Evolutionary conservation across 2,113 vertebrate genomes (phyloP).

Genomic region (Eulemur macaco): DNA sequence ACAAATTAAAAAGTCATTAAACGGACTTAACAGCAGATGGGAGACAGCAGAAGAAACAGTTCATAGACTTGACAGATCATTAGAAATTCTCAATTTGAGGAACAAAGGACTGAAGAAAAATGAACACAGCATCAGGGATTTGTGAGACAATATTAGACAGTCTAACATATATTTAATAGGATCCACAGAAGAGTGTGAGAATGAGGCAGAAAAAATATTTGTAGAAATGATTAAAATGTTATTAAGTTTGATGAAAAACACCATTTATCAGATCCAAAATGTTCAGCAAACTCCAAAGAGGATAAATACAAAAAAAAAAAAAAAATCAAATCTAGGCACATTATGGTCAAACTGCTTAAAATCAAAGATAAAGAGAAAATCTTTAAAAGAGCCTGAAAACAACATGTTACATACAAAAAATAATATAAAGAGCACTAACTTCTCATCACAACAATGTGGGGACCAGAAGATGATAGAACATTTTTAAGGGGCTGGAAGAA

Average conservation of each 20-base stretch:
- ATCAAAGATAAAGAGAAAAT: constrained; percentile 3
- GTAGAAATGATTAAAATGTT: background rate
- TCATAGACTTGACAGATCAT: constrained; percentile 11
- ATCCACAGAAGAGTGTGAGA: background rate
- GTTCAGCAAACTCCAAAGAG: background rate
- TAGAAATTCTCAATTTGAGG: constrained; percentile 36
- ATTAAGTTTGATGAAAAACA: constrained; percentile 9
- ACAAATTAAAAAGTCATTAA: background rate
- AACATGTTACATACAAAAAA: background rate
- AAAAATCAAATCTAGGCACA: background rate
- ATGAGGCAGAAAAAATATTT: background rate
- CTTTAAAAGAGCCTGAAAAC: background rate
- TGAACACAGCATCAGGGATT: background rate
- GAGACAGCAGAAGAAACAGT: background rate
- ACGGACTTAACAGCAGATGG: background rate
- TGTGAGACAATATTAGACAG: background rate
- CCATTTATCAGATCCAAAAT: background rate
- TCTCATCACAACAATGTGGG: background rate
- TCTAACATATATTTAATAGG: background rate
- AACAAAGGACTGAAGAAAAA: background rate
- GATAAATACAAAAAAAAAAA: constrained; percentile 36
- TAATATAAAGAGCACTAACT: background rate
- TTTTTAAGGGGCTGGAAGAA: background rate
- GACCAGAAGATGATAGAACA: background rate
- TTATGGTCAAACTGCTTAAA: constrained; percentile 22